phyloP scores from a whole-genome alignment of 2,888 invertebrate species.

The Linnaemya vulpina region DNA sequence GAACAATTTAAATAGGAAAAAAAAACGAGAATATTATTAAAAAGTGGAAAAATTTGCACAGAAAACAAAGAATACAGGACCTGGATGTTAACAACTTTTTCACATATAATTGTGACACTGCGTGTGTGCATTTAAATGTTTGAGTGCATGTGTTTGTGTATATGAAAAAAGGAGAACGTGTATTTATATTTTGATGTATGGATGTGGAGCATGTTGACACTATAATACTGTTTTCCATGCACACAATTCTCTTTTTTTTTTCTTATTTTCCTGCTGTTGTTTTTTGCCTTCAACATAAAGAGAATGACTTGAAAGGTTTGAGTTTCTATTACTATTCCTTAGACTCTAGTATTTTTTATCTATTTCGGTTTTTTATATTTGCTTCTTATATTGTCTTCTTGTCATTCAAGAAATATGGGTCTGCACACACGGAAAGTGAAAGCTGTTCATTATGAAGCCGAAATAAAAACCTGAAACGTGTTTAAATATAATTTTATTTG shows the following conservation, averaged over 20 bases:
- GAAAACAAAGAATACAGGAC: constrained; percentile 55
- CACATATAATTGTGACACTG: constrained; percentile 49
- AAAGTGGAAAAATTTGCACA: constrained; percentile 15
- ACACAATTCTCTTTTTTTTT: constrained; percentile 45
- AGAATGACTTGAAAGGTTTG: constrained; percentile 50
- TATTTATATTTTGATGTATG: constrained; percentile 57
- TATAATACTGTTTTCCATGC: constrained; percentile 62
- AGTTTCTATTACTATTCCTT: constrained; percentile 57
- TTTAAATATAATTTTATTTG: constrained; percentile 47
- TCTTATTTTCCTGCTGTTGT: constrained; percentile 46
- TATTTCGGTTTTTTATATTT: background rate
- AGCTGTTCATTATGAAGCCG: constrained; percentile 53
- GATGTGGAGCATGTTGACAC: constrained; percentile 69
- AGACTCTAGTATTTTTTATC: constrained; percentile 21
- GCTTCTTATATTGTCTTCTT: constrained; percentile 3
- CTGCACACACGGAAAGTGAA: constrained; percentile 60
- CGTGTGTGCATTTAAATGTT: background rate
- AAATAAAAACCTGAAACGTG: constrained; percentile 41
- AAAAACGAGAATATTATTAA: background rate
- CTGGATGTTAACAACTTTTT: constrained; percentile 66
- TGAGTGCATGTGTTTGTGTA: background rate
- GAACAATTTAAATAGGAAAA: constrained; percentile 21
- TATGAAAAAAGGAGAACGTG: background rate
- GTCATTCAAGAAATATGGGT: constrained; percentile 38
- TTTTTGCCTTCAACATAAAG: constrained; percentile 31